A percentile compares a stretch with the other conserved stretches of the same genome.
Evolutionary conservation across 2,888 invertebrate genomes (phyloP).

Genomic region (Asteroscopus sphinx): DNA sequence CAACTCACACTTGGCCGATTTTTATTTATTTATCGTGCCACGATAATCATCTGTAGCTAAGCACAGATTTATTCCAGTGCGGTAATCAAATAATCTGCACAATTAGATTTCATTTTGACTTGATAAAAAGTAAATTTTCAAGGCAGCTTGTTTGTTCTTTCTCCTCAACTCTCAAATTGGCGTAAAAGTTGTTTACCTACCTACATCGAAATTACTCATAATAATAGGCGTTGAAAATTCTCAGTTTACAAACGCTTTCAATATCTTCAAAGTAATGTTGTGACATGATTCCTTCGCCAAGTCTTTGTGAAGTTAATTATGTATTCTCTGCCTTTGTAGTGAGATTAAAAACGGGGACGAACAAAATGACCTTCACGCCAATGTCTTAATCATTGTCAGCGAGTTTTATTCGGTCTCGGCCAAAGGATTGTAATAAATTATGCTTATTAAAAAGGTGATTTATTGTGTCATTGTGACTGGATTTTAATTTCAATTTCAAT

Average conservation of each 20-base stretch:
- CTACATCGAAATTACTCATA: slow-evolving; percentile 9
- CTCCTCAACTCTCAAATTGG: too few species aligned
- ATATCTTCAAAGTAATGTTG: slow-evolving; percentile 12
- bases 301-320: slow-evolving; percentile 36
- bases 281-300: slow-evolving; percentile 9
- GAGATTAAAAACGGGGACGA: slow-evolving; percentile 27
- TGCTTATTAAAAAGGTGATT: neutral
- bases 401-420: slow-evolving; percentile 2
- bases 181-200: neutral
- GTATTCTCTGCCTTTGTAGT: slow-evolving; percentile 21
- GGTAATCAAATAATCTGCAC: too few species aligned
- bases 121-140: too few species aligned
- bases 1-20: too few species aligned
- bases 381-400: slow-evolving; percentile 1
- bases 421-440: neutral
- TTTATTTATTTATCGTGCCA: too few species aligned
- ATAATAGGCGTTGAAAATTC: slow-evolving; percentile 15
- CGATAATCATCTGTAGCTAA: too few species aligned
- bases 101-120: too few species aligned
- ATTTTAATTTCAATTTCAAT: too few species aligned
- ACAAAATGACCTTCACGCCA: neutral
- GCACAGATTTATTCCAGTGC: too few species aligned
- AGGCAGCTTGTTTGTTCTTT: too few species aligned
- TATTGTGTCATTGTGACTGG: neutral
- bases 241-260: slow-evolving; percentile 24